Conservation (phyloP, 2,888 invertebrate genomes). For the Agriopis marginaria region DNA sequence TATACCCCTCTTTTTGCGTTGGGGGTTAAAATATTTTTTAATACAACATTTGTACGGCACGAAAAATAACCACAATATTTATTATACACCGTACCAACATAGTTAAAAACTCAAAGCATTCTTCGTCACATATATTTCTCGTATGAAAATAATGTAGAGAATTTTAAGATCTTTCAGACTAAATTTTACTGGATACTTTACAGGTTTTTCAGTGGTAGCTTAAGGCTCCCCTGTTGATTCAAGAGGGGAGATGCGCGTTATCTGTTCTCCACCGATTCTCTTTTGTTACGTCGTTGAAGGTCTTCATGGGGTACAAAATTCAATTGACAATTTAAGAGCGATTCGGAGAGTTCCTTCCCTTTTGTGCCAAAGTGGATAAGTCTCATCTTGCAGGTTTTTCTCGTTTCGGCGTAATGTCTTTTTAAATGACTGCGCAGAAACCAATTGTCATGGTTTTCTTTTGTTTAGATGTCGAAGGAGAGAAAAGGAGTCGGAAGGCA, state of each 20-base stretch:
- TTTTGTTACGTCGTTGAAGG: constrained; percentile 46
- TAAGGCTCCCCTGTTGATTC: constrained; percentile 30
- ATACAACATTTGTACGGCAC: neutral
- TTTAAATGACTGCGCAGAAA: constrained; percentile 19
- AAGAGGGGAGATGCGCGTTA: constrained; percentile 27
- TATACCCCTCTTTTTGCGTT: too few species aligned
- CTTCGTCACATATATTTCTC: constrained; percentile 53
- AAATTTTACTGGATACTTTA: constrained; percentile 30
- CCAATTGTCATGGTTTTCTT: constrained; percentile 9
- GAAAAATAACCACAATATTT: constrained; percentile 26
- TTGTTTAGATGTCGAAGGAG: constrained; percentile 6
- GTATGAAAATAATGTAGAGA: constrained; percentile 59
- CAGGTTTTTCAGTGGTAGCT: constrained; percentile 30
- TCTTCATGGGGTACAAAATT: constrained; percentile 49
- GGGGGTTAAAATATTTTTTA: neutral
- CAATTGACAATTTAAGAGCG: constrained; percentile 52
- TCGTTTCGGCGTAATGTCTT: constrained; percentile 28
- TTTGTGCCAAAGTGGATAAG: constrained; percentile 43
- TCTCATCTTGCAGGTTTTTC: constrained; percentile 40
- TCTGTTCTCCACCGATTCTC: constrained; percentile 46
- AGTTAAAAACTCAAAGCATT: constrained; percentile 54
- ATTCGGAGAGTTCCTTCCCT: constrained; percentile 47
- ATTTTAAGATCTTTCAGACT: constrained; percentile 44
- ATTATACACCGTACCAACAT: neutral
- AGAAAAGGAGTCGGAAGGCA: neutral